Evolutionary conservation across 2,113 vertebrate species (phyloP), one percentile per base, ranked within the genome.

Genomic region (Epinephelus fuscoguttatus): DNA sequence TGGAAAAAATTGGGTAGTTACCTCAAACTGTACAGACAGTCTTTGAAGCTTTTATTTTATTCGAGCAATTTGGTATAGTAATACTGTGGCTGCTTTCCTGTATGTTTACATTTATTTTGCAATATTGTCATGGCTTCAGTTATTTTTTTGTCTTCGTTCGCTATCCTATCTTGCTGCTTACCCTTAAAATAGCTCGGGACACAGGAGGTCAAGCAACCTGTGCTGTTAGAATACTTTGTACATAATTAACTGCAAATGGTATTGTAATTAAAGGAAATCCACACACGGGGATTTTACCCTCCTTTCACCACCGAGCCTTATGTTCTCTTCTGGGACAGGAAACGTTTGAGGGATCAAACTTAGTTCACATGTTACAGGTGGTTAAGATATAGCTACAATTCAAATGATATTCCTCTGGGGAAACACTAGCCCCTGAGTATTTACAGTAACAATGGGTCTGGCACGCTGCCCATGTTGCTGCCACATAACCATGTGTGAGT

Each of bases 291-390:
- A 85, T 79, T 89, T 88, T 85, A 80, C 70, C 69, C 75, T 79
- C 70, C 76, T 91, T 88, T 90, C 82, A 83, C 75, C 85, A 77
- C 70, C 52, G 75, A 76, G 86, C 68, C 81, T 81, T 57, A 75
- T 84, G 82, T 85, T 87, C 79, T 81, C 89, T 85, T 70, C 69
- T 82, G 93, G 91, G 89, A 82, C 82, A 82, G 89, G 90, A 93
- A 90, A 89, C 66, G 87, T 83, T 83, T 52, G 21, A 66, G 91
- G 91, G 88, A 89, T 86, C 91, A 93, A 90, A 91, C 89, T 90
- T 88, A 91, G 92, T 90, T 92, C 87, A 86, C 79, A 86, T 81
- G 72, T 90, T 91, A 92, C 92, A 94, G 91, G 93, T 93, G 90
- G 80, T 88, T 90, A 85, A 89, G 84, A 90, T 92, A 88, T 80